Conservation (phyloP, 1,140 invertebrate species). For the Pseudomyrmex flavicornis region DNA sequence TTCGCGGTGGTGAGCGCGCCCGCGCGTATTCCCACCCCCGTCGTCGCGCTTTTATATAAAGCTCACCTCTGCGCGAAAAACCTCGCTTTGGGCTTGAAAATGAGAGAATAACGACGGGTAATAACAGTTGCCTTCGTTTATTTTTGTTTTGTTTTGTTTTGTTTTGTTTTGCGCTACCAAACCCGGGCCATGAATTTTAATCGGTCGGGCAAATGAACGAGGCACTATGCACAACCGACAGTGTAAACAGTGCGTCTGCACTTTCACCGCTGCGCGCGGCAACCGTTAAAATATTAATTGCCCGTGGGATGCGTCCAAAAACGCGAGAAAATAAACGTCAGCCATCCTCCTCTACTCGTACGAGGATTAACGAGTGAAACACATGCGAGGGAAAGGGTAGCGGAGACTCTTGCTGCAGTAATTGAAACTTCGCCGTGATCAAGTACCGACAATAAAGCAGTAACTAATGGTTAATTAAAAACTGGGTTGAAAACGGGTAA, state of each 20-base stretch:
- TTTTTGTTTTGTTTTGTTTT: not conserved
- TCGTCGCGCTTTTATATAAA: not conserved
- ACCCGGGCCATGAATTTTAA: conserved; percentile 64
- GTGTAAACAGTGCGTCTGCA: conserved; percentile 36
- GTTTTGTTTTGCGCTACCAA: conserved; percentile 4
- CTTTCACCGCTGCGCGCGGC: not conserved
- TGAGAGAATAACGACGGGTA: conserved; percentile 45
- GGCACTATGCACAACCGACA: conserved; percentile 19
- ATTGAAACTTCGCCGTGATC: conserved; percentile 40
- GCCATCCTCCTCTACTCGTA: too few species aligned
- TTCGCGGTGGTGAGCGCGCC: conserved; percentile 8
- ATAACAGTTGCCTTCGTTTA: conserved; percentile 21
- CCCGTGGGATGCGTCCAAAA: conserved; percentile 53
- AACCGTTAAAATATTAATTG: conserved; percentile 68
- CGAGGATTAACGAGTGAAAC: conserved; percentile 37
- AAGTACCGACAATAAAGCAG: conserved; percentile 4
- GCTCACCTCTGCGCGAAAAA: not conserved
- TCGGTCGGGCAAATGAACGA: conserved; percentile 32
- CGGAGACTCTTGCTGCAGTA: conserved; percentile 7
- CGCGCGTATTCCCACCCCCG: not conserved
- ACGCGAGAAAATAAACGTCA: conserved; percentile 37
- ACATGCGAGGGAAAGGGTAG: not conserved
- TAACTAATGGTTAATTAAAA: conserved; percentile 23
- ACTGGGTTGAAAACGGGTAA: not conserved
- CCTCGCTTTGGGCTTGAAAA: not conserved